These are phyloP conservation scores for Pteruthius melanotis DNA, from an alignment of 2,113 vertebrate genomes.

Conservation along the genomic window DNA sequence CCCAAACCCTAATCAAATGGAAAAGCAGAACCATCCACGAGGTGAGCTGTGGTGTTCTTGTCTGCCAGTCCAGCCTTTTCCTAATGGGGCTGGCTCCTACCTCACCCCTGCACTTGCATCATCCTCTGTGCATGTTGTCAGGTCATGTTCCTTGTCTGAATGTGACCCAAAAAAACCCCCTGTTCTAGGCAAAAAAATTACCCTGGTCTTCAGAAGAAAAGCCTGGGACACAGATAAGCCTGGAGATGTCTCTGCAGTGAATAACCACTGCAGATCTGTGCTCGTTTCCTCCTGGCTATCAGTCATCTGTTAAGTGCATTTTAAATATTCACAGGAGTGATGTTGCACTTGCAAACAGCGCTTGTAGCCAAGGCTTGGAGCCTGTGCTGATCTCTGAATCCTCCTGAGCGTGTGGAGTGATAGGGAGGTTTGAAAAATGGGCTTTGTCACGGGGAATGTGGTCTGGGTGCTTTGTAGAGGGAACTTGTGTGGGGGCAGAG, in stretches of 20 bases:
- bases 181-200: background rate
- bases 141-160: background rate
- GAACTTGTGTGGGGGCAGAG: background rate
- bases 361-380: background rate
- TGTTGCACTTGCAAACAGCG: background rate
- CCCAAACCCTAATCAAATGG: background rate
- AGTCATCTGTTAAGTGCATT: background rate
- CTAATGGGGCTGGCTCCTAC: background rate
- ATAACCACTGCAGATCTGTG: background rate
- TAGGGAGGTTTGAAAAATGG: background rate
- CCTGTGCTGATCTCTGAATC: background rate
- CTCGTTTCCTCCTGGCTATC: background rate
- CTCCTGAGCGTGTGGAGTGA: background rate
- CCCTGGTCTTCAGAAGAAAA: background rate
- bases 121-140: rapidly evolving
- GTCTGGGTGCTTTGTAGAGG: background rate
- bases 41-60: background rate
- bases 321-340: background rate
- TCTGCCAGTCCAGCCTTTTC: background rate
- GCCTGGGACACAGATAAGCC: background rate
- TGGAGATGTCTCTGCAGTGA: background rate
- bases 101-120: background rate
- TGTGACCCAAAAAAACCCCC: background rate
- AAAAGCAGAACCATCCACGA: background rate
- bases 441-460: background rate